These are phyloP conservation scores for Taurulus bubalis DNA, from an alignment of 2,113 vertebrate species.

Conservation along the genomic window DNA sequence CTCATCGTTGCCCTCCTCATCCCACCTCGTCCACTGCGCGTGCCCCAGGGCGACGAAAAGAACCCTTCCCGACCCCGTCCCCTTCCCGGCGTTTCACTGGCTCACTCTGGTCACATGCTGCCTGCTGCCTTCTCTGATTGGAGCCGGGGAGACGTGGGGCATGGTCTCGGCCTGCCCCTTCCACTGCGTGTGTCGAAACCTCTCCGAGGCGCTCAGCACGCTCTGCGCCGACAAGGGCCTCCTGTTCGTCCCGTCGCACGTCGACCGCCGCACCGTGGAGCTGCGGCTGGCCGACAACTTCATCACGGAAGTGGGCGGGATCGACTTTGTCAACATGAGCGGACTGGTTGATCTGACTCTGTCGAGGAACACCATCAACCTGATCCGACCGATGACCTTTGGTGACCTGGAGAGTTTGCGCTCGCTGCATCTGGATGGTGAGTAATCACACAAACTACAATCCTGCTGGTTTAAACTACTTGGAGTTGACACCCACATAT, in stretches of 20 bases:
- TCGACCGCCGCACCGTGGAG: conserved; percentile 93
- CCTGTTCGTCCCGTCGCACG: conserved; percentile 90
- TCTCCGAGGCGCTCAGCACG: conserved; percentile 92
- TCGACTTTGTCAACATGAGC: conserved; percentile 91
- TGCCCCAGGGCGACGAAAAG: conserved; percentile 59
- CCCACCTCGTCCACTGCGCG: conserved; percentile 65
- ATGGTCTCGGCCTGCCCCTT: conserved; percentile 88
- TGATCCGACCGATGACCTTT: conserved; percentile 88
- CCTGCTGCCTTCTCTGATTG: conserved; percentile 77
- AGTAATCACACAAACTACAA: not conserved
- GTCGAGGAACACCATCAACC: conserved; percentile 92
- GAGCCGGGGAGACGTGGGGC: conserved; percentile 87
- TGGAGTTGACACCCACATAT: not conserved
- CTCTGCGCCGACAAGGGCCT: conserved; percentile 94
- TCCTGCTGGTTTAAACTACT: not conserved
- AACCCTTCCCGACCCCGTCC: conserved; percentile 38
- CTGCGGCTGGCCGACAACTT: conserved; percentile 93
- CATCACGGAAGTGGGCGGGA: conserved; percentile 88
- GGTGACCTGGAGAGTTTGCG: conserved; percentile 91
- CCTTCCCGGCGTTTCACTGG: conserved; percentile 74
- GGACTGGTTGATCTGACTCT: conserved; percentile 92
- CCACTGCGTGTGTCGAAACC: conserved; percentile 93
- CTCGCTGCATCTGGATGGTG: conserved; percentile 90
- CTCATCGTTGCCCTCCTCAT: conserved; percentile 55
- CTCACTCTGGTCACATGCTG: conserved; percentile 82